Evolutionary conservation across 2,113 vertebrate genomes (phyloP).

Genomic region (Dicrurus megarhynchus): DNA sequence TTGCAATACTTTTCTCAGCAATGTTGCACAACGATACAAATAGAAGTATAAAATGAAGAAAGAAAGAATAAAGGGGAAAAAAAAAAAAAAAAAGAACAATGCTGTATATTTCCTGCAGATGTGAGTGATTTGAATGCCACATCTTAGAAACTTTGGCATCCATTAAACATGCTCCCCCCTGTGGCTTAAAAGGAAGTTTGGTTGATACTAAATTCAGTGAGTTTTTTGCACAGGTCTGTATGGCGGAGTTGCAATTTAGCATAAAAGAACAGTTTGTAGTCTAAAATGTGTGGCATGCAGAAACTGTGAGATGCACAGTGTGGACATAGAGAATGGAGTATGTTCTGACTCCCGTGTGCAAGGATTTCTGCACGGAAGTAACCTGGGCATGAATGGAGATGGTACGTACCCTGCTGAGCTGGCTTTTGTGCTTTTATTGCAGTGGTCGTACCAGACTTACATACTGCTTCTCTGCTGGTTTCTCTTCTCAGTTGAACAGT

Average conservation of each 20-base stretch:
- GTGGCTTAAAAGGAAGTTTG: neutral
- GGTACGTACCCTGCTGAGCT: neutral
- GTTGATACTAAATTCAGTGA: neutral
- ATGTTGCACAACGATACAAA: neutral
- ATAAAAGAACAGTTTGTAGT: neutral
- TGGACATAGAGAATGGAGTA: neutral
- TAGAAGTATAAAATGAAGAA: neutral
- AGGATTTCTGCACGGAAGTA: neutral
- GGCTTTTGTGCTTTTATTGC: constrained; percentile 6
- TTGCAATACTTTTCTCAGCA: neutral
- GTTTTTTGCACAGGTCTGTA: neutral
- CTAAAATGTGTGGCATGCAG: neutral
- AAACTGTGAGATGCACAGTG: neutral
- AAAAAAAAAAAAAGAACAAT: neutral
- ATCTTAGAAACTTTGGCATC: neutral
- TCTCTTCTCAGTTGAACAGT: constrained; percentile 18
- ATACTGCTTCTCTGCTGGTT: neutral
- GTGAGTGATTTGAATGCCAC: neutral
- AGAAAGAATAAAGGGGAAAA: neutral
- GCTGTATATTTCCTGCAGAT: neutral
- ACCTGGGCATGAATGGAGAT: neutral
- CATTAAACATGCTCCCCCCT: neutral
- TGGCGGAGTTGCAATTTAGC: neutral
- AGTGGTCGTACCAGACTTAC: neutral
- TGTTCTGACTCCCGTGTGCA: neutral